These are phyloP conservation scores for Notarius quadriscutis DNA, from an alignment of 2,113 vertebrate species.

Conservation along the genomic window DNA sequence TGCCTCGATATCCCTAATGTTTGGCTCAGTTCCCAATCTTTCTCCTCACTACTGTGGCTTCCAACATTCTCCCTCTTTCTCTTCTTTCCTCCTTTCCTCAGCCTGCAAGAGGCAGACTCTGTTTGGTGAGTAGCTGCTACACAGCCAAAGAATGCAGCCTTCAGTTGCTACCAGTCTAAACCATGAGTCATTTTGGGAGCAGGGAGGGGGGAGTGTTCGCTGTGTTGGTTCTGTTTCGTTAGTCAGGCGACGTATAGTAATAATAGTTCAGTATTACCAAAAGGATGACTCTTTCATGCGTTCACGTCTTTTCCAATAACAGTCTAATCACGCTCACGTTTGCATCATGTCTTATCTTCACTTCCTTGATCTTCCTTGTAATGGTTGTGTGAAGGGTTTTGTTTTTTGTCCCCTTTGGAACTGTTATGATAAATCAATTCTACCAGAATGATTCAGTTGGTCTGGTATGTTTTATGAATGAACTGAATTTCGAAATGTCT, in stretches of 20 bases:
- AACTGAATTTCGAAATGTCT: background rate
- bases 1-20: background rate
- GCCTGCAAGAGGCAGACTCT: constrained; percentile 78
- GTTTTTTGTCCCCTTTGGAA: background rate
- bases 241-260: constrained; percentile 12
- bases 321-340: background rate
- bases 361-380: background rate
- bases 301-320: constrained; percentile 1
- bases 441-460: background rate
- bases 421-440: background rate
- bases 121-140: constrained; percentile 81
- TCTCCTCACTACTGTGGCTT: constrained; percentile 6
- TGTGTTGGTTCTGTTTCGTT: background rate
- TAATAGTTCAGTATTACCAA: background rate
- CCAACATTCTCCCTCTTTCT: constrained; percentile 2
- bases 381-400: background rate
- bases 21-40: constrained; percentile 13
- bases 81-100: constrained; percentile 80
- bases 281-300: background rate
- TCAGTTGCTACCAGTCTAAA: constrained; percentile 50
- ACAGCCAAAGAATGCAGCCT: constrained; percentile 55
- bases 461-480: background rate
- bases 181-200: constrained; percentile 34
- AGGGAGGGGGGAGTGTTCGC: background rate
- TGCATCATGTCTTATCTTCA: background rate